A percentile compares a stretch with the other conserved stretches of the same genome.
Evolutionary conservation across 2,888 invertebrate species (phyloP).

Genomic region (Lordiphosa andalusiaca): DNA sequence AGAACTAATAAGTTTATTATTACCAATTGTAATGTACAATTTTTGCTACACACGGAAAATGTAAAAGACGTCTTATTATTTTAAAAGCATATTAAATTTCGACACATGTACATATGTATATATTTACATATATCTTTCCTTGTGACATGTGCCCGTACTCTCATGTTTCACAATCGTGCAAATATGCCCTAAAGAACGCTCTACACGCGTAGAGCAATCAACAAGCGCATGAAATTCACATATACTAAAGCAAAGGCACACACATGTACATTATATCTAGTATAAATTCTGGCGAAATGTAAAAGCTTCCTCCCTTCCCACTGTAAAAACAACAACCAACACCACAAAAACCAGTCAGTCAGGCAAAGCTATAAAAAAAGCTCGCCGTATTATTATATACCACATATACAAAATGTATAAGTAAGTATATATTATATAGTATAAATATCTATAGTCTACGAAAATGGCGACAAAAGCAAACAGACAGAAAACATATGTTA

Average conservation of each 20-base stretch:
- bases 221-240: constrained; percentile 33
- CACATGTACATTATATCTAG: constrained; percentile 27
- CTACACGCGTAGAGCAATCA: constrained; percentile 34
- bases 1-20: too few species aligned
- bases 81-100: too few species aligned
- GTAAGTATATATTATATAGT: constrained; percentile 13
- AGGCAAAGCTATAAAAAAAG: constrained; percentile 40
- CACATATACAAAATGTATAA: constrained; percentile 12
- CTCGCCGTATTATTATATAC: constrained; percentile 25
- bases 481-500: constrained; percentile 62
- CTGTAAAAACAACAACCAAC: constrained; percentile 58
- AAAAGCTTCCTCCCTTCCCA: constrained; percentile 53
- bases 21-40: too few species aligned
- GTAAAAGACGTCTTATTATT: too few species aligned
- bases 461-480: constrained; percentile 69
- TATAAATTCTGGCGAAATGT: constrained; percentile 68
- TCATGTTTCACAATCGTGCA: constrained; percentile 28
- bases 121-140: constrained; percentile 17
- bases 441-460: constrained; percentile 34
- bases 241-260: background rate
- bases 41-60: too few species aligned
- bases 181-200: constrained; percentile 33
- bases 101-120: too few species aligned
- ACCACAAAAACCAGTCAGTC: constrained; percentile 54
- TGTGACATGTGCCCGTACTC: constrained; percentile 8